Evolutionary conservation across 2,888 invertebrate genomes (phyloP).

Genomic region (Helobdella robusta): DNA sequence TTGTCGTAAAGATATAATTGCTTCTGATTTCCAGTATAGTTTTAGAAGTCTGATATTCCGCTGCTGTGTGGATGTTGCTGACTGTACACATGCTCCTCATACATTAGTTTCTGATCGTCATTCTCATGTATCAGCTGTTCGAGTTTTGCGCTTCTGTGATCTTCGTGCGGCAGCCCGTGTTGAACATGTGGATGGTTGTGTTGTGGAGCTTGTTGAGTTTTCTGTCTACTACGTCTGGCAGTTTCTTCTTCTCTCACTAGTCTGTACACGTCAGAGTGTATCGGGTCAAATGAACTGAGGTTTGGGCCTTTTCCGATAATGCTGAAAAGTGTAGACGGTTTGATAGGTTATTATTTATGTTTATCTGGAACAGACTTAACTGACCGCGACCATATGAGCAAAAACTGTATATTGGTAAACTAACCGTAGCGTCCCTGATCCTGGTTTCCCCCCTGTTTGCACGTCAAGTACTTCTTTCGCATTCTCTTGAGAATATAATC

Average conservation of each 20-base stretch:
- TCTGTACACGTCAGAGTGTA: slow-evolving; percentile 31
- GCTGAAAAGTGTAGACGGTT: too few species aligned
- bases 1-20: too few species aligned
- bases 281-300: slow-evolving; percentile 33
- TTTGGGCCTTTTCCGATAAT: too few species aligned
- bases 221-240: slow-evolving; percentile 9
- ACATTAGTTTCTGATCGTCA: slow-evolving; percentile 7
- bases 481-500: slow-evolving; percentile 45
- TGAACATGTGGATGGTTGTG: not conserved
- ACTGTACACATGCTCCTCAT: too few species aligned
- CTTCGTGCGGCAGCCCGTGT: not conserved
- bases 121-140: slow-evolving; percentile 23
- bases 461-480: slow-evolving; percentile 41
- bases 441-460: slow-evolving; percentile 40
- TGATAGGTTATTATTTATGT: too few species aligned
- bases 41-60: too few species aligned
- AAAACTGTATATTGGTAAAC: too few species aligned
- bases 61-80: too few species aligned
- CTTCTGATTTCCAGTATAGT: too few species aligned
- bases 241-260: slow-evolving; percentile 34
- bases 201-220: not conserved
- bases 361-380: too few species aligned
- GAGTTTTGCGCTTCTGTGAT: slow-evolving; percentile 4
- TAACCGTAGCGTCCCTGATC: slow-evolving; percentile 36
- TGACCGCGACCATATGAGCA: too few species aligned